Conservation (phyloP, 2,797 vertebrate species). For the Mormyrops attenuatus region DNA sequence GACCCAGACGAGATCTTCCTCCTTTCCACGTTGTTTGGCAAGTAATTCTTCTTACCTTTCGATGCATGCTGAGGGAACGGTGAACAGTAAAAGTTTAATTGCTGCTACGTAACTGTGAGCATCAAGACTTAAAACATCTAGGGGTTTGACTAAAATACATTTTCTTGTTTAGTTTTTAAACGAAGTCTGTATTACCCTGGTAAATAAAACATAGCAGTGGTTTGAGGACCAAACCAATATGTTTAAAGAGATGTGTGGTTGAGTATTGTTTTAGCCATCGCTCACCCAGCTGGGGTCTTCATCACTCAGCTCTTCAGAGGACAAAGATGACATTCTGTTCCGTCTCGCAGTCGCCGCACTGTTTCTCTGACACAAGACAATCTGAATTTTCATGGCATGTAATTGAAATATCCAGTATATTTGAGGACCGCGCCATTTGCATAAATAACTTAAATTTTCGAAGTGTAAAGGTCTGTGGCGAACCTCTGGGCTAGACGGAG, state of each 20-base stretch:
- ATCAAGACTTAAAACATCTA: background rate
- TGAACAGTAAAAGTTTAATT: background rate
- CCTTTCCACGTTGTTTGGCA: background rate
- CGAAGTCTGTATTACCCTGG: background rate
- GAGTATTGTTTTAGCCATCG: background rate
- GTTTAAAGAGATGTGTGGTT: background rate
- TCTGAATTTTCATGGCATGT: background rate
- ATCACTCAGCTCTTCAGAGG: slow-evolving; percentile 35
- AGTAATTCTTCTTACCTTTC: background rate
- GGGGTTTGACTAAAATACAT: background rate
- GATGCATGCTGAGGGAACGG: background rate
- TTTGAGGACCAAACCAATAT: background rate
- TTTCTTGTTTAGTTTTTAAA: background rate
- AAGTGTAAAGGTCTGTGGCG: background rate
- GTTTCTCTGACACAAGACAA: background rate
- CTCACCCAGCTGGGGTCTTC: slow-evolving; percentile 41
- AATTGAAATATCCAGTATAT: background rate
- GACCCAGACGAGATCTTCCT: background rate
- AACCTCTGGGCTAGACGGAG: background rate
- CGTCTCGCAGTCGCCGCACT: background rate
- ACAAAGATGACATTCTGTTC: slow-evolving; percentile 18
- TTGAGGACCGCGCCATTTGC: background rate
- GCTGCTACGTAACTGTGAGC: background rate
- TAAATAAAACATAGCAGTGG: background rate
- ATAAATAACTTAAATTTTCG: background rate